A percentile compares a stretch with the other conserved stretches of the same genome.
Conservation (phyloP, 1,140 invertebrate genomes). For the Sinonovacula constricta region DNA sequence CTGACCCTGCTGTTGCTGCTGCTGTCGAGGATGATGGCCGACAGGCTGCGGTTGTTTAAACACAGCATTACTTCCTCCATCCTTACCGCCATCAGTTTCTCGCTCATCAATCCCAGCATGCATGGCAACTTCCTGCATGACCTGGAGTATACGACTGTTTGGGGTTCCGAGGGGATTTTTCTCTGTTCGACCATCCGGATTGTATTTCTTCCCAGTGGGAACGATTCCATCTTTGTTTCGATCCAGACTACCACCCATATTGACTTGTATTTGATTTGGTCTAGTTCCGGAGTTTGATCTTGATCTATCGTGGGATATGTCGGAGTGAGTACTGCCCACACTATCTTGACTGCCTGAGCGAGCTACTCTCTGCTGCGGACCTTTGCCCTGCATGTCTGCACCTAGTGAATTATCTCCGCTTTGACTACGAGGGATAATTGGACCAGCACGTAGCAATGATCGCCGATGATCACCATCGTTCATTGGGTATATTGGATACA, state of each 20-base stretch:
- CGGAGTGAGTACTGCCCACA: slow-evolving; percentile 79
- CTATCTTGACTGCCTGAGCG: slow-evolving; percentile 79
- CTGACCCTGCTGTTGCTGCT: slow-evolving; percentile 35
- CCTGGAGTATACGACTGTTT: slow-evolving; percentile 72
- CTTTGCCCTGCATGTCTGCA: slow-evolving; percentile 57
- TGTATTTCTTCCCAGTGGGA: slow-evolving; percentile 27
- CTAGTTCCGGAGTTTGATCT: slow-evolving; percentile 53
- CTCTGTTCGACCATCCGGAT: slow-evolving; percentile 42
- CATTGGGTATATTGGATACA: slow-evolving; percentile 53
- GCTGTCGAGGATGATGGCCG: neutral
- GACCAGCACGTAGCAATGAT: slow-evolving; percentile 38
- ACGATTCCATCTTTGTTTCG: slow-evolving; percentile 55
- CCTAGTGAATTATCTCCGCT: slow-evolving; percentile 62
- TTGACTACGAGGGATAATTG: slow-evolving; percentile 49
- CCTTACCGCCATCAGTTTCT: slow-evolving; percentile 17
- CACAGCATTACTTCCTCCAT: slow-evolving; percentile 15
- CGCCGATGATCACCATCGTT: slow-evolving; percentile 53
- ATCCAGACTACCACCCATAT: slow-evolving; percentile 70
- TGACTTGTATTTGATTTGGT: slow-evolving; percentile 1
- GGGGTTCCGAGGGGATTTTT: slow-evolving; percentile 48
- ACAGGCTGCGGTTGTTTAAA: slow-evolving; percentile 43
- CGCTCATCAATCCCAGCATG: slow-evolving; percentile 68
- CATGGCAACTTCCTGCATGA: slow-evolving; percentile 77
- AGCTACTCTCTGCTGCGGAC: slow-evolving; percentile 70
- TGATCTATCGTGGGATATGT: slow-evolving; percentile 78